A percentile compares a stretch with the other conserved stretches of the same genome.
These are phyloP conservation scores for Benitochromis conjunctus DNA, from an alignment of 2,113 vertebrate species.

Conservation along the genomic window DNA sequence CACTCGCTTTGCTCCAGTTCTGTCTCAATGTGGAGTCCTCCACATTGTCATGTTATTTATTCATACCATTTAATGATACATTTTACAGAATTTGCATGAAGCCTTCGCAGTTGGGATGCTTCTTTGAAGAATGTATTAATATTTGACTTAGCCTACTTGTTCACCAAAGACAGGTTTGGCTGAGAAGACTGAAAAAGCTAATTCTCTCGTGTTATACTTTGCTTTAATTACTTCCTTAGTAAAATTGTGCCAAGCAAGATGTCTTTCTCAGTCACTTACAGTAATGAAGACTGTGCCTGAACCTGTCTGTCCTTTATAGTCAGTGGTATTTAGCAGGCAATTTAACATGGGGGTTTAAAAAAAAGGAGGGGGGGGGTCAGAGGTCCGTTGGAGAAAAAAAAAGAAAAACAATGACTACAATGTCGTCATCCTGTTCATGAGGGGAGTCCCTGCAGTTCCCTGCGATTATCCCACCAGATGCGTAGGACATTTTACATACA, in stretches of 20 bases:
- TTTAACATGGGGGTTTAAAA: neutral
- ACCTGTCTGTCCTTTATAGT: slow-evolving; percentile 24
- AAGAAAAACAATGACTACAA: slow-evolving; percentile 23
- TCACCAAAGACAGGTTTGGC: neutral
- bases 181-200: neutral
- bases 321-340: slow-evolving; percentile 11
- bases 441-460: slow-evolving; percentile 47
- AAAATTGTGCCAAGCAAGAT: neutral
- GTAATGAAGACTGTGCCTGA: neutral
- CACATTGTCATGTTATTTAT: neutral
- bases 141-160: slow-evolving; percentile 15
- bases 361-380: neutral
- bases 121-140: slow-evolving; percentile 21
- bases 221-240: slow-evolving; percentile 1
- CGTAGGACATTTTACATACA: slow-evolving; percentile 39
- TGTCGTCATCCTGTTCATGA: slow-evolving; percentile 51
- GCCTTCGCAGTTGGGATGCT: neutral
- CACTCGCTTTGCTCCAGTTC: slow-evolving; percentile 3
- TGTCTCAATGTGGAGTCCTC: neutral
- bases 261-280: neutral
- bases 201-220: neutral
- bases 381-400: slow-evolving; percentile 1
- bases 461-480: slow-evolving; percentile 31
- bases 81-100: neutral
- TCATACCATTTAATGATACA: neutral